Evolutionary conservation across 2,888 invertebrate genomes (phyloP).

Genomic region (Caenorhabditis sulstoni): DNA sequence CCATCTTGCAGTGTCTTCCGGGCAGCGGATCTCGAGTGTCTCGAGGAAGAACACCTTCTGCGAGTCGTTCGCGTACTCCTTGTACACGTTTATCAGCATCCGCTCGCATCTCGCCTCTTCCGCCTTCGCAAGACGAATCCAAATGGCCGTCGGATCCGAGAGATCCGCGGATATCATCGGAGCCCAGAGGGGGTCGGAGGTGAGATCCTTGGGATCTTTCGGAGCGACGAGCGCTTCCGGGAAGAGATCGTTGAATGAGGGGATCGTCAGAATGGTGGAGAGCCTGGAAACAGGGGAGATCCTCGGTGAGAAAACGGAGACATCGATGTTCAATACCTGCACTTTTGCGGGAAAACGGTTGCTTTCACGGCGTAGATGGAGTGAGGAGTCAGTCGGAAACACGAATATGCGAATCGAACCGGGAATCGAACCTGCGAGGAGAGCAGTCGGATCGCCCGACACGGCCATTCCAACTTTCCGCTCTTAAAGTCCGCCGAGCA

Average conservation of each 20-base stretch:
- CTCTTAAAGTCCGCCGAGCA: slow-evolving; percentile 67
- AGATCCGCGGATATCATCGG: slow-evolving; percentile 71
- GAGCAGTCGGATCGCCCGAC: slow-evolving; percentile 21
- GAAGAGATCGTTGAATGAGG: slow-evolving; percentile 61
- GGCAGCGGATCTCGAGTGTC: slow-evolving; percentile 16
- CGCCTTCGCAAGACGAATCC: slow-evolving; percentile 53
- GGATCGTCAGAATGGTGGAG: slow-evolving; percentile 60
- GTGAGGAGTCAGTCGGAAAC: slow-evolving; percentile 70
- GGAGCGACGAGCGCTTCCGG: slow-evolving; percentile 49
- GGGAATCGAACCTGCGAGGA: slow-evolving; percentile 29
- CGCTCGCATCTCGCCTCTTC: slow-evolving; percentile 27
- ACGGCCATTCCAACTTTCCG: slow-evolving; percentile 51
- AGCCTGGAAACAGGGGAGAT: no score
- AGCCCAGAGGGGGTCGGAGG: slow-evolving; percentile 64
- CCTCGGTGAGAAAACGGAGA: no score
- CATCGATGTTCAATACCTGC: no score
- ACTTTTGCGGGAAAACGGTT: slow-evolving; percentile 68
- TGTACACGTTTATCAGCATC: slow-evolving; percentile 31
- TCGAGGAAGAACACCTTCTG: slow-evolving; percentile 7
- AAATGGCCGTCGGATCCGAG: slow-evolving; percentile 59
- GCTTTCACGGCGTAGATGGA: slow-evolving; percentile 72
- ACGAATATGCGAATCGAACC: slow-evolving; percentile 66
- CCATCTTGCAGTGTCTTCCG: slow-evolving; percentile 21
- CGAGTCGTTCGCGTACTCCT: slow-evolving; percentile 18
- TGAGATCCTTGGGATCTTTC: background rate